phyloP scores from a whole-genome alignment of 2,797 vertebrate genomes.

The Falco rusticolus region DNA sequence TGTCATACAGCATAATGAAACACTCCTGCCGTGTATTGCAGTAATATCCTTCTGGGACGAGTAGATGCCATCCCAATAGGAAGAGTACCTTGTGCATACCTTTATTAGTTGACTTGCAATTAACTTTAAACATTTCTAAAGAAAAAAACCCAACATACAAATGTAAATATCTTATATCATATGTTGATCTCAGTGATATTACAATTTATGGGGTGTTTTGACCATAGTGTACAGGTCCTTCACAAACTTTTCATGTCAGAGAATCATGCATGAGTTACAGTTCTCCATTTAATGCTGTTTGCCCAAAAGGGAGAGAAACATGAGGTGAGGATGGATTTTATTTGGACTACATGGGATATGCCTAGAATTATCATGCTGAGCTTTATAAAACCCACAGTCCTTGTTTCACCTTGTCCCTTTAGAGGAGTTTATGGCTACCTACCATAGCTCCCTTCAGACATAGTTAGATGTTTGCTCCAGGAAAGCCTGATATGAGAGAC shows the following conservation, averaged over 20 bases:
- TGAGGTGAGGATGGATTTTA: neutral
- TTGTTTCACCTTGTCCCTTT: neutral
- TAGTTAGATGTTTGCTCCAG: neutral
- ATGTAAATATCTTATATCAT: neutral
- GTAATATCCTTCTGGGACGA: neutral
- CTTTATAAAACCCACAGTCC: neutral
- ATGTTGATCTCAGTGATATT: neutral
- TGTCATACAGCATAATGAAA: neutral
- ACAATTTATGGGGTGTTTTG: neutral
- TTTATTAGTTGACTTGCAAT: neutral
- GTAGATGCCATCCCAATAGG: neutral
- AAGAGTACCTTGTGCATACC: neutral
- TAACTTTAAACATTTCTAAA: neutral
- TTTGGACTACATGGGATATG: neutral
- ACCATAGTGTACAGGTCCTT: neutral
- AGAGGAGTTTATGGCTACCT: neutral
- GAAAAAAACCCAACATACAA: neutral
- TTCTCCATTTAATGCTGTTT: neutral
- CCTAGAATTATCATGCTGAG: neutral
- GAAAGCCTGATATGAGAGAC: neutral
- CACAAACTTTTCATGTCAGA: neutral
- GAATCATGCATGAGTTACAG: neutral
- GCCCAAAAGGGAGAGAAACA: neutral
- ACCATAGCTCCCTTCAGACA: neutral
- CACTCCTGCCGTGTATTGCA: accelerated